A percentile compares a stretch with the other conserved stretches of the same genome.
Evolutionary conservation across 2,797 vertebrate genomes (phyloP).

Genomic region (Glossophaga mutica): DNA sequence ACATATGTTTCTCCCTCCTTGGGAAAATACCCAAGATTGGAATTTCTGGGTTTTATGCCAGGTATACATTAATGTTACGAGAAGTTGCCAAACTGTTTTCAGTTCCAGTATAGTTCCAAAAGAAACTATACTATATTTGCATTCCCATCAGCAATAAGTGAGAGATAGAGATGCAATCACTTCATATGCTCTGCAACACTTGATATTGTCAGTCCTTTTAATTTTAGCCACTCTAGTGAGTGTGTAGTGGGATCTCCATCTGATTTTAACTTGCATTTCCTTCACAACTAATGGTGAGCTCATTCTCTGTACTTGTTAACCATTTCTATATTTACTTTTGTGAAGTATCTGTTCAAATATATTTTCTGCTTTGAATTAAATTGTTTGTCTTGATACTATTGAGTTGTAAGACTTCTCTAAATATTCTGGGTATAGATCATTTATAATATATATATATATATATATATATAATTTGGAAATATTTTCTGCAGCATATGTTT

Average conservation of each 20-base stretch:
- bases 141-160: neutral
- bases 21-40: conserved; percentile 42
- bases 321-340: neutral
- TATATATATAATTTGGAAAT: neutral
- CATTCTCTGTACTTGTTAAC: neutral
- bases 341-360: neutral
- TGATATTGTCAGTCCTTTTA: conserved; percentile 15
- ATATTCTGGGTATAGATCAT: neutral
- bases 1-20: conserved; percentile 30
- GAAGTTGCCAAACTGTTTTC: conserved; percentile 45
- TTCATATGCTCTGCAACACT: neutral
- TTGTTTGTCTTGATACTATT: neutral
- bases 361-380: neutral
- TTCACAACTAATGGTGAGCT: neutral
- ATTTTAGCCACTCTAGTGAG: neutral
- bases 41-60: conserved; percentile 40
- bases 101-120: neutral
- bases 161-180: neutral
- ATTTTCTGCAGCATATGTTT: neutral
- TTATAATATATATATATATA: neutral
- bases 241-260: neutral
- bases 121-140: neutral
- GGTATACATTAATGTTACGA: neutral
- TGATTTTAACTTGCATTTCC: neutral
- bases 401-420: neutral